Evolutionary conservation across 2,797 vertebrate genomes (phyloP), one percentile per base, ranked within the genome.

Genomic region (Mallotus villosus): DNA sequence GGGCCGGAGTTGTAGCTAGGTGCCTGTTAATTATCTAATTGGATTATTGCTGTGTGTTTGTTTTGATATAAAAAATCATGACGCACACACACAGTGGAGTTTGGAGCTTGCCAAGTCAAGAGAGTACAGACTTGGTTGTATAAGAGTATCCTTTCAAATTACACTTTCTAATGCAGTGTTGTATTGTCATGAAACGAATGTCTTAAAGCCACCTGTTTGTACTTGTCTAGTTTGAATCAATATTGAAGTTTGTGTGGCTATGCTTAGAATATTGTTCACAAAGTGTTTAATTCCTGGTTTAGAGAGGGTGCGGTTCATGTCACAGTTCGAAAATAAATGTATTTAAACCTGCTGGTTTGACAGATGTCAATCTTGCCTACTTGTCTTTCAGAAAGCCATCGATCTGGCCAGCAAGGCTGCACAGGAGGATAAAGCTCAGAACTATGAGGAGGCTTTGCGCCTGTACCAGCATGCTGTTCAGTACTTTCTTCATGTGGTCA

Each of bases 401-500:
- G 97, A 98, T 84, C 94, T 99, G 49, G 98, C 96, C 81, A 94
- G 64, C 87, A 99, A 96, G 89, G 97, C 98, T 2, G 94, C 98
- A 1, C 96, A 98, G 83, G 97, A 99, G 90, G 98, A 99, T 88
- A 97, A 98, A 92, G 97, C 95, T 24, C 92, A 96, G 76, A 99
- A 99, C 90, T 99, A 94, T 5, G 96, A 97, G 65, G 98, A 99
- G 89, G 98, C 98, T 25, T 90, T 98, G 46, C 93, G 88, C 1
- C 87, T 98, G 62, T 99, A 99, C 87, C 96, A 99, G 8, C 91
- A 95, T 7, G 95, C 97, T 55, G 97, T 99, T 75, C 95, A 98
- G 85, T 98, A 99, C 91, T 97, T 99, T 83, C 91, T 99, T 46
- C 98, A 99, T 55, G 96, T 98, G 46, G 86, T 98, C 67, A 99